Evolutionary conservation across 2,888 invertebrate genomes (phyloP), one percentile per base, ranked within the genome.

Genomic region (Mesorhabditis spiculigera): DNA sequence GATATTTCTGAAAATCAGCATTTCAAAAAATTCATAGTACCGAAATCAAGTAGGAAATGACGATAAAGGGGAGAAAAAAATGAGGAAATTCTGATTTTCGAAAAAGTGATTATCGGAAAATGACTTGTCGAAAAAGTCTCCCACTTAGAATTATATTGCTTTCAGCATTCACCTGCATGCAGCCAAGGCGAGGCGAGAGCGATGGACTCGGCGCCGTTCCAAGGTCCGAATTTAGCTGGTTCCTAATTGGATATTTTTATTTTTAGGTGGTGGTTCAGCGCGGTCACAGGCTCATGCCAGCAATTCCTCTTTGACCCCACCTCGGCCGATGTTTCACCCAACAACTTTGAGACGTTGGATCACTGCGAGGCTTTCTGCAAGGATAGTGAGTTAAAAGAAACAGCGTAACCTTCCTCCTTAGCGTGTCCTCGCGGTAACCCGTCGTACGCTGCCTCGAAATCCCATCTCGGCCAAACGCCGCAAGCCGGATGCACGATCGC

Each of bases 291-390:
- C 5, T 75, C 77, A 3, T 80, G 80, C 61, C 78, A 80, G 68
- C 78, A 78, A 65, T 80, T 80, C 69, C 72, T 80, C 43, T 80
- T 78, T 61, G 78, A 80, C 75, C 77, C 78, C 6, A 72, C 75
- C 4, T 43, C 65, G 4, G 61, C 74, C 13, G 80, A 80, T 42
- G 76, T 77, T 43, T 75, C 75, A 8, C 75, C 80, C 8, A 80
- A 80, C 50, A 80, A 80, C 67, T 80, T 80, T 65, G 78, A 76
- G 65, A 80, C 80, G 1, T 67, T 78, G 61, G 78, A 76, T 43
- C 80, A 80, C 63, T 80, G 80, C 65, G 78, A 78, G 68, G 73
- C 74, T 62, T 78, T 72, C 66, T 78, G 78, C 58, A 75, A 77
- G 69, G 78, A 78, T 63, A 75, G 79, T 79, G 50, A 72, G 76